phyloP scores from a whole-genome alignment of 2,888 invertebrate species.

The Altica lythri region DNA sequence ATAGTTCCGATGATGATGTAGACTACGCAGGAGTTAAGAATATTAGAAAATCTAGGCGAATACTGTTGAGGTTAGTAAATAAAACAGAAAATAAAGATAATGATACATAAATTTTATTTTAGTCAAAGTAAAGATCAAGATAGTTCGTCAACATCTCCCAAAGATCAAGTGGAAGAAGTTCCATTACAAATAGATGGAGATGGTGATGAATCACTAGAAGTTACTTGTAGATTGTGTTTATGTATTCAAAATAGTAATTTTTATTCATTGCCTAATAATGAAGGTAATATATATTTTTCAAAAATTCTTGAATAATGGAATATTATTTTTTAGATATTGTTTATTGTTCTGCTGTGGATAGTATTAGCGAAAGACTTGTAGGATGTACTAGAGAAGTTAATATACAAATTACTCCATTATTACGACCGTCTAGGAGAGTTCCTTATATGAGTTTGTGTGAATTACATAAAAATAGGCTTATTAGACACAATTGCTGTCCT shows the following conservation, averaged over 20 bases:
- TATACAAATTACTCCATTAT: slow-evolving; percentile 62
- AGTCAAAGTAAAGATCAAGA: slow-evolving; percentile 21
- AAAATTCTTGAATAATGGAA: not conserved
- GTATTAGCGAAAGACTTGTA: slow-evolving; percentile 73
- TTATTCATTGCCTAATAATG: slow-evolving; percentile 39
- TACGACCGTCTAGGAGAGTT: slow-evolving; percentile 73
- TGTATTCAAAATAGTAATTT: slow-evolving; percentile 48
- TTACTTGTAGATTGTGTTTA: slow-evolving; percentile 48
- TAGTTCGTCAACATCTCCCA: not conserved
- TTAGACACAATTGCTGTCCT: slow-evolving; percentile 86
- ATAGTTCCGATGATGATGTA: slow-evolving; percentile 28
- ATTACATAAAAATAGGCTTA: slow-evolving; percentile 75
- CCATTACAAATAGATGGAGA: too few species aligned
- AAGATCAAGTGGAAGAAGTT: too few species aligned
- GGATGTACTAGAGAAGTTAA: slow-evolving; percentile 78
- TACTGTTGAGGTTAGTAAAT: slow-evolving; percentile 41
- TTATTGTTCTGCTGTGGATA: slow-evolving; percentile 78
- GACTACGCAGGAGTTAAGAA: slow-evolving; percentile 26
- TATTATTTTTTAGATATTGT: slow-evolving; percentile 57
- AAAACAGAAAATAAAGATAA: too few species aligned
- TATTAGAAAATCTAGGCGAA: slow-evolving; percentile 46
- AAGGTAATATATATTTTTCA: slow-evolving; percentile 39
- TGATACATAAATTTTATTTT: too few species aligned
- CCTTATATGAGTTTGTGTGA: slow-evolving; percentile 82
- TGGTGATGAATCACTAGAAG: slow-evolving; percentile 36